Percentiles rank a stretch among this genome's conserved stretches.
phyloP scores from a whole-genome alignment of 2,888 invertebrate genomes.

The Teleiodes luculella region DNA sequence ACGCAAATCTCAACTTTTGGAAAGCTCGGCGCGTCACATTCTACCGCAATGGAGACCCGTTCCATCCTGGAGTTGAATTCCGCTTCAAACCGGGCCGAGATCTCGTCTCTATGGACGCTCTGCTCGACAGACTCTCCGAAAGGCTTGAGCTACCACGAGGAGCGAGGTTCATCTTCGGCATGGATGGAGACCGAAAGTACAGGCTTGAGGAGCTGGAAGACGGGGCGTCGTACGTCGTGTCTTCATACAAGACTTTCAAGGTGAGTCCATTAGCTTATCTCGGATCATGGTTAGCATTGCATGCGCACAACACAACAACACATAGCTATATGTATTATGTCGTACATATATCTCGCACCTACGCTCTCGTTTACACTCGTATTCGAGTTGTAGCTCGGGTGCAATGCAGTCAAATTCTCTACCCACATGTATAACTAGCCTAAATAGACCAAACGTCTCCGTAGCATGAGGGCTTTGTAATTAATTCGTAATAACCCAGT shows the following conservation, averaged over 20 bases:
- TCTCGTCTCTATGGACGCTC: constrained; percentile 89
- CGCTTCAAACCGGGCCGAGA: constrained; percentile 92
- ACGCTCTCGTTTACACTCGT: constrained; percentile 6
- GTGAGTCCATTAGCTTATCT: constrained; percentile 55
- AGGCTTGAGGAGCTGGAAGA: constrained; percentile 92
- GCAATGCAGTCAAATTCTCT: constrained; percentile 12
- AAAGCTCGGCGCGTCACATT: constrained; percentile 91
- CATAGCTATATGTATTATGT: too few species aligned
- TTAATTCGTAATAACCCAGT: constrained; percentile 2
- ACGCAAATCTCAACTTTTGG: constrained; percentile 92
- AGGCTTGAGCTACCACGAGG: constrained; percentile 93
- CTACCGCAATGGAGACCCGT: constrained; percentile 95
- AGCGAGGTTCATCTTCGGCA: constrained; percentile 93
- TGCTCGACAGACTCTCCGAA: constrained; percentile 91
- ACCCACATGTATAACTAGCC: constrained; percentile 7
- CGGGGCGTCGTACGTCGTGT: constrained; percentile 95
- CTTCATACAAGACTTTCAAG: constrained; percentile 94
- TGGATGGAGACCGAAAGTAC: constrained; percentile 93
- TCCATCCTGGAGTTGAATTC: constrained; percentile 92
- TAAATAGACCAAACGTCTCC: constrained; percentile 5
- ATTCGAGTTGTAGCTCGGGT: constrained; percentile 2
- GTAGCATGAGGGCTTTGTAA: constrained; percentile 3
- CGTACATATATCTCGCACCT: background rate
- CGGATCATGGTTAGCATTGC: background rate
- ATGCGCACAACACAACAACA: constrained; percentile 1